Evolutionary conservation across 1,140 invertebrate species (phyloP).

Genomic region (Philopotamus ludificatus): DNA sequence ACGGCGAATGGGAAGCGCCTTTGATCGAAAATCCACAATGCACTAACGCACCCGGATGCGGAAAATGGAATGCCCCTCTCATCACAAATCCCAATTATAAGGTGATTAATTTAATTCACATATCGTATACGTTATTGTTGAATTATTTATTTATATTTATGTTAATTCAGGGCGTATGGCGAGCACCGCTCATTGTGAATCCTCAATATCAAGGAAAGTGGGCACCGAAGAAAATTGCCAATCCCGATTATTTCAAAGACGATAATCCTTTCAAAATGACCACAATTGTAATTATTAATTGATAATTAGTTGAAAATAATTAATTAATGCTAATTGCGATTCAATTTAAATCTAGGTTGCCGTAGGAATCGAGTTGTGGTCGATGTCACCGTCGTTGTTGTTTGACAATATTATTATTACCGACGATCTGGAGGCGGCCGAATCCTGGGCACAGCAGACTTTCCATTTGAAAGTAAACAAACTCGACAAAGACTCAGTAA

Average conservation of each 20-base stretch:
- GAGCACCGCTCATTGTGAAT: constrained; percentile 86
- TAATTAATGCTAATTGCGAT: constrained; percentile 1
- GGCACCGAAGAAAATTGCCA: constrained; percentile 81
- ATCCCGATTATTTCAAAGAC: constrained; percentile 94
- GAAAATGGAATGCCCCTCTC: constrained; percentile 81
- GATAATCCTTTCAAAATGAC: constrained; percentile 88
- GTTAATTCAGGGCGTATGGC: constrained; percentile 75
- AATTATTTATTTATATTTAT: constrained; percentile 14
- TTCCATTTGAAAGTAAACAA: constrained; percentile 83
- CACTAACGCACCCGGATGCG: constrained; percentile 82
- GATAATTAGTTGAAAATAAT: neutral
- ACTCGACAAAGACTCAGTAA: constrained; percentile 76
- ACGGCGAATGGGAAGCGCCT: constrained; percentile 97
- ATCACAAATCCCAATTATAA: constrained; percentile 91
- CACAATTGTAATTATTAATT: constrained; percentile 76
- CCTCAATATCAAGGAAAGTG: constrained; percentile 95
- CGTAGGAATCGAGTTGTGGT: constrained; percentile 96
- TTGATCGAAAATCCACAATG: constrained; percentile 91
- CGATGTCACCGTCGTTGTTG: constrained; percentile 90
- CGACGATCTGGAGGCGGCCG: constrained; percentile 76
- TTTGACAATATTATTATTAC: constrained; percentile 96
- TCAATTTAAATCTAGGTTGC: constrained; percentile 65
- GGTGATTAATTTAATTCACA: constrained; percentile 39
- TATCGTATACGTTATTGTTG: neutral
- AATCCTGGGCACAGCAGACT: constrained; percentile 79